Percentiles rank a stretch among this genome's conserved stretches.
Evolutionary conservation across 2,113 vertebrate species (phyloP).

Genomic region (Laterallus jamaicensis): DNA sequence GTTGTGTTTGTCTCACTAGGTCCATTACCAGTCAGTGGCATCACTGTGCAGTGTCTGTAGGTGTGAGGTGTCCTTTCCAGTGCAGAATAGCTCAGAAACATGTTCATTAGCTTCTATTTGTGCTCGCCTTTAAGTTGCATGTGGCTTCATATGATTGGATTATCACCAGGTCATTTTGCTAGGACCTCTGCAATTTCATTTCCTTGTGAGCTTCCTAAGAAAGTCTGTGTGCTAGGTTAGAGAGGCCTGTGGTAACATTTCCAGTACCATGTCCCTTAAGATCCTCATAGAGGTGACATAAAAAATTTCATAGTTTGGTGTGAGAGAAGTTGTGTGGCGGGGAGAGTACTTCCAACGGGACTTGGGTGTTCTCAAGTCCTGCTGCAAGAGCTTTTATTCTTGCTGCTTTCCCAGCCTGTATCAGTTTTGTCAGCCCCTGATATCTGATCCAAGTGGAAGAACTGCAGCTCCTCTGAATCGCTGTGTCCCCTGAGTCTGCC

Average conservation of each 20-base stretch:
- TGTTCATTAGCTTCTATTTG: neutral
- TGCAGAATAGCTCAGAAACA: neutral
- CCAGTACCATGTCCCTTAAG: neutral
- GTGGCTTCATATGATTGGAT: rapidly evolving
- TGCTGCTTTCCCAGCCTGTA: neutral
- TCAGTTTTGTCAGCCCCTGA: neutral
- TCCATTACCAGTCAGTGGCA: neutral
- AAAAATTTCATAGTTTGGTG: neutral
- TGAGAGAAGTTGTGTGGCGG: neutral
- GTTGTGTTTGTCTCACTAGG: too few relatives aligned
- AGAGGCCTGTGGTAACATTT: neutral
- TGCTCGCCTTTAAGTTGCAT: neutral
- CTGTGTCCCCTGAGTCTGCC: neutral
- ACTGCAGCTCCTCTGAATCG: neutral
- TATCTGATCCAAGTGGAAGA: neutral
- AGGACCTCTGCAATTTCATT: neutral
- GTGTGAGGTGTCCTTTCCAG: neutral
- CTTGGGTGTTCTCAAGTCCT: neutral
- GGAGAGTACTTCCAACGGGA: neutral
- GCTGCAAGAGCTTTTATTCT: neutral
- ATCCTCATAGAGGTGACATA: neutral
- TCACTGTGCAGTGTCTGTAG: neutral
- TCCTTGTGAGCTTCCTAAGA: neutral
- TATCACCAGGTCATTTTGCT: neutral
- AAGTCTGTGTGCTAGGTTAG: neutral